Evolutionary conservation across 2,797 vertebrate genomes (phyloP).

Genomic region (Craterocephalus amniculus): DNA sequence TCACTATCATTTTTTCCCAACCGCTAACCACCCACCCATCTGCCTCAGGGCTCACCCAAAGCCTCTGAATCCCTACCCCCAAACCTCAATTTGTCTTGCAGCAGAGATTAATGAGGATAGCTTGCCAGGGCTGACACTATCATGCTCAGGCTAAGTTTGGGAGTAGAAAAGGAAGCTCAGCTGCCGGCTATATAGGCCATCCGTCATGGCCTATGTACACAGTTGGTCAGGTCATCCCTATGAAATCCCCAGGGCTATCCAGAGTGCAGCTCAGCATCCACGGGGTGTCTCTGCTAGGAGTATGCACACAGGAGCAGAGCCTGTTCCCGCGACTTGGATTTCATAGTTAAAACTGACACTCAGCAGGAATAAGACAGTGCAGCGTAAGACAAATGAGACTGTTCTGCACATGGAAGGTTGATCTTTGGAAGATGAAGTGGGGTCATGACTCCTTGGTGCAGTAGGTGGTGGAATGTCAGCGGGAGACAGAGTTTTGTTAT

Average conservation of each 20-base stretch:
- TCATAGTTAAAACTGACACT: conserved; percentile 54
- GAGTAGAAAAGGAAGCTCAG: conserved; percentile 56
- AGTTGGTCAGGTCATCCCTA: conserved; percentile 58
- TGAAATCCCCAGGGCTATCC: conserved; percentile 45
- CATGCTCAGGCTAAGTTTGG: conserved; percentile 53
- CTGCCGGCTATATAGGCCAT: conserved; percentile 60
- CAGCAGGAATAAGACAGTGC: conserved; percentile 50
- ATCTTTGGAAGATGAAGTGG: conserved; percentile 61
- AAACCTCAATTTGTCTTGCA: conserved; percentile 71
- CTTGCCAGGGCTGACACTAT: conserved; percentile 59
- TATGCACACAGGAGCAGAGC: conserved; percentile 42
- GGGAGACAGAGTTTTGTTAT: conserved; percentile 51
- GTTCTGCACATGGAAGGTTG: conserved; percentile 50
- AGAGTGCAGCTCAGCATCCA: conserved; percentile 48
- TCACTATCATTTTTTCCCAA: conserved; percentile 42
- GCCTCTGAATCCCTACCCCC: conserved; percentile 47
- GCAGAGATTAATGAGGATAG: conserved; percentile 69
- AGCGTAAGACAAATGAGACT: conserved; percentile 60
- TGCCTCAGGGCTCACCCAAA: conserved; percentile 51
- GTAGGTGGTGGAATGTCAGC: conserved; percentile 56
- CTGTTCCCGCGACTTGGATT: conserved; percentile 18
- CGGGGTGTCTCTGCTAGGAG: conserved; percentile 36
- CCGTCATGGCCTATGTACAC: conserved; percentile 72
- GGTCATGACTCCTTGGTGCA: conserved; percentile 54
- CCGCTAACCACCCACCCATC: conserved; percentile 49